These are phyloP conservation scores for Dendrocopos noguchii DNA, from an alignment of 2,113 vertebrate genomes.

Conservation along the genomic window DNA sequence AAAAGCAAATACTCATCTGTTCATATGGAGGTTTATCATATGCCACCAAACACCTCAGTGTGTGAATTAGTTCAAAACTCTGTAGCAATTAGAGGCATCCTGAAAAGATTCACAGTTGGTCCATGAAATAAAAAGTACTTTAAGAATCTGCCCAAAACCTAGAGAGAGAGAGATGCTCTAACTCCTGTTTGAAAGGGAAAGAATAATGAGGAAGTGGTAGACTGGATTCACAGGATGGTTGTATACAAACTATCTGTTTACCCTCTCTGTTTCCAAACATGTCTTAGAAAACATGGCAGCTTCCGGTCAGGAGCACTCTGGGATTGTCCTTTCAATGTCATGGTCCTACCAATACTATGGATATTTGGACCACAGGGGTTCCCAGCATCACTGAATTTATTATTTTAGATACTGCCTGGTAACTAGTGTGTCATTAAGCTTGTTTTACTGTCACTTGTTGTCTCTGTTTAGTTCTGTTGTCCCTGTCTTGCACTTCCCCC, in stretches of 20 bases:
- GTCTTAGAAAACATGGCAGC: not conserved
- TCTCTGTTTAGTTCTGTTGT: not conserved
- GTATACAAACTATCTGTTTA: not conserved
- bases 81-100: not conserved
- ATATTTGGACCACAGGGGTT: not conserved
- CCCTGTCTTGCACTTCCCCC: not conserved
- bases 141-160: not conserved
- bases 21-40: not conserved
- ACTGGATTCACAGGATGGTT: not conserved
- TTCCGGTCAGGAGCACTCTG: not conserved
- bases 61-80: not conserved
- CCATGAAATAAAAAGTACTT: not conserved
- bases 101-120: not conserved
- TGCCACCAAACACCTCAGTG: accelerated
- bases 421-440: not conserved
- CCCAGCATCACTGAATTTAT: not conserved
- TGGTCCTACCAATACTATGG: no score
- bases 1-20: not conserved
- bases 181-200: not conserved
- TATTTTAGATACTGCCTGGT: not conserved
- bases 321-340: not conserved
- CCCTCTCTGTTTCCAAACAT: not conserved
- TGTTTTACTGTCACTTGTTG: not conserved
- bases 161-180: not conserved
- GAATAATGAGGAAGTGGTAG: not conserved